phyloP scores from a whole-genome alignment of 2,797 vertebrate species.

The Graptemys geographica region DNA sequence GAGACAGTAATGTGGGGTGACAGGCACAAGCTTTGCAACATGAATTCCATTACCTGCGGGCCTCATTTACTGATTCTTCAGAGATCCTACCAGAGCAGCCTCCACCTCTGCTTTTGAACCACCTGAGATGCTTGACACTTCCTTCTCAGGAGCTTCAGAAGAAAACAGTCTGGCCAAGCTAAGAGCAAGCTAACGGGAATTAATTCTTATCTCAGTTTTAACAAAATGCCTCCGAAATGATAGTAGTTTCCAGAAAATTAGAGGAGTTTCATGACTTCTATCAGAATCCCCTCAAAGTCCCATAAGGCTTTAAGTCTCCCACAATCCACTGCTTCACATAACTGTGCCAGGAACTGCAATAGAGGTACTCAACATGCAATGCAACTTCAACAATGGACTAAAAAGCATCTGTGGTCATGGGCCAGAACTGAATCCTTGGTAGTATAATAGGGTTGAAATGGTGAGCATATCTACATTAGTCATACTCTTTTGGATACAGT shows the following conservation, averaged over 20 bases:
- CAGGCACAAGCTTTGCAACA: not conserved
- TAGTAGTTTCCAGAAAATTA: not conserved
- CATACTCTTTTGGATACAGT: not conserved
- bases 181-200: not conserved
- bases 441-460: too few relatives aligned
- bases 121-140: not conserved
- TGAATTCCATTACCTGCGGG: not conserved
- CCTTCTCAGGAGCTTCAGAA: not conserved
- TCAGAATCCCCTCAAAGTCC: not conserved
- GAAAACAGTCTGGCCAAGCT: not conserved
- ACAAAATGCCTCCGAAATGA: not conserved
- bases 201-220: not conserved
- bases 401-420: fast-evolving
- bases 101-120: not conserved
- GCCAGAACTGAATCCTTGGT: not conserved
- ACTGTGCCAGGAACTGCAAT: not conserved
- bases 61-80: not conserved
- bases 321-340: not conserved
- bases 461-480: too few relatives aligned
- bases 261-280: not conserved
- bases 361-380: not conserved
- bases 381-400: not conserved
- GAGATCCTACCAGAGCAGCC: not conserved
- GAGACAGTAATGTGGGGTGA: not conserved
- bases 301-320: not conserved